Percentiles rank a stretch among this genome's conserved stretches.
Conservation (phyloP, 2,113 vertebrate genomes). For the Ammospiza caudacuta region DNA sequence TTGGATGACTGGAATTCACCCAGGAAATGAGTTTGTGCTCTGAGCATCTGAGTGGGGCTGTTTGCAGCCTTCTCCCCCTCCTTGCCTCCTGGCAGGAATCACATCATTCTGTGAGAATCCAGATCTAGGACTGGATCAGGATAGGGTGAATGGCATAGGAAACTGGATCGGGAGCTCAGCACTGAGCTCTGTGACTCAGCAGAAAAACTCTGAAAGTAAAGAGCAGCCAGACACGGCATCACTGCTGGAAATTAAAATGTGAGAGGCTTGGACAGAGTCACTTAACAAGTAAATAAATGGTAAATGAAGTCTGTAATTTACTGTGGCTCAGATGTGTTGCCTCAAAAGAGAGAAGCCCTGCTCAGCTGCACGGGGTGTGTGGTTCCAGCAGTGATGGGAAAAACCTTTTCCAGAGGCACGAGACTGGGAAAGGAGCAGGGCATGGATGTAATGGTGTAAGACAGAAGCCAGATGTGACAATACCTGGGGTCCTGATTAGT, state of each 20-base stretch:
- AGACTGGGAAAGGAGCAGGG: neutral
- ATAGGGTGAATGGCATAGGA: neutral
- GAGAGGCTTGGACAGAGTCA: neutral
- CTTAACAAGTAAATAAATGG: slow-evolving; percentile 33
- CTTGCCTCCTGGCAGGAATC: neutral
- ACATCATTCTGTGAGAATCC: neutral
- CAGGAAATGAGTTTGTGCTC: neutral
- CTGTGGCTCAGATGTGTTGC: neutral
- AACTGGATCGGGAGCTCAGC: neutral
- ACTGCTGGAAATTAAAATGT: neutral
- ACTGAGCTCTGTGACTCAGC: neutral
- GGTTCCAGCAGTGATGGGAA: neutral
- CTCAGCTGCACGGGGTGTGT: neutral
- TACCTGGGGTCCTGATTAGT: neutral
- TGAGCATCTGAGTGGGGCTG: neutral
- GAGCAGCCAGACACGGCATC: neutral
- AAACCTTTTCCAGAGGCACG: neutral
- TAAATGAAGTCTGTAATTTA: slow-evolving; percentile 44
- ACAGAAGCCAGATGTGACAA: neutral
- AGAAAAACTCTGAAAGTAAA: neutral
- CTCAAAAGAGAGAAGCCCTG: neutral
- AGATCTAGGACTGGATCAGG: neutral
- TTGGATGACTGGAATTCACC: neutral
- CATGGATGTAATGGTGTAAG: neutral
- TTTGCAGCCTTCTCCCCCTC: neutral